These are phyloP conservation scores for Lepus europaeus DNA, from an alignment of 2,113 vertebrate genomes.

Conservation along the genomic window DNA sequence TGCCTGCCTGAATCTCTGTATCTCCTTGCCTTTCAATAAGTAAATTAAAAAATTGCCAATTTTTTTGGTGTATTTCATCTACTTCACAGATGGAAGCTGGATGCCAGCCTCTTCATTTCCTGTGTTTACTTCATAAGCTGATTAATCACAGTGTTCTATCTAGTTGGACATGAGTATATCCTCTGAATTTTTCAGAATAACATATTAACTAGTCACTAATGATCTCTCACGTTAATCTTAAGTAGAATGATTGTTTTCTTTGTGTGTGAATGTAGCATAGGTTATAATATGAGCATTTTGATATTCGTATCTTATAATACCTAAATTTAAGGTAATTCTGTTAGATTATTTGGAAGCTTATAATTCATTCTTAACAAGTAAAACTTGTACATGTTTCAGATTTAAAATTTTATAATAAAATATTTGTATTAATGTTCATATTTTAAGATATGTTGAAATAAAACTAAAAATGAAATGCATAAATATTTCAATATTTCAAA, in stretches of 20 bases:
- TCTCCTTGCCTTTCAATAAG: too few species aligned
- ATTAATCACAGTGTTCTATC: background rate
- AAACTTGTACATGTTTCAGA: background rate
- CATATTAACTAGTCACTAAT: background rate
- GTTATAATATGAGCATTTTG: background rate
- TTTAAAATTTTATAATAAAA: background rate
- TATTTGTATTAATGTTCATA: background rate
- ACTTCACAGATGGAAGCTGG: background rate
- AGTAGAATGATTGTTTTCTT: background rate
- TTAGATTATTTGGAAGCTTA: background rate
- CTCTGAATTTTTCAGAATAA: slow-evolving; percentile 20
- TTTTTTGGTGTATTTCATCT: background rate
- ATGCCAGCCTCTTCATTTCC: background rate
- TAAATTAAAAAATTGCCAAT: background rate
- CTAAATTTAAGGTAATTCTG: background rate
- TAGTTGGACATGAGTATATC: background rate
- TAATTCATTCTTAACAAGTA: slow-evolving; percentile 40
- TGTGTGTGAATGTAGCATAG: background rate
- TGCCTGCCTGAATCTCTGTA: too few species aligned
- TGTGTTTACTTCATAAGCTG: slow-evolving; percentile 11
- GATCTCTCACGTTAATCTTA: slow-evolving; percentile 24
- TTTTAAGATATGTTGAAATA: slow-evolving; percentile 45
- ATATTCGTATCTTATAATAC: background rate
- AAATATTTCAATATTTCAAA: slow-evolving; percentile 10
- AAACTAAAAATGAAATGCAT: slow-evolving; percentile 30